Conservation (phyloP, 1,140 invertebrate species). For the Akabosia matsudoensis region DNA sequence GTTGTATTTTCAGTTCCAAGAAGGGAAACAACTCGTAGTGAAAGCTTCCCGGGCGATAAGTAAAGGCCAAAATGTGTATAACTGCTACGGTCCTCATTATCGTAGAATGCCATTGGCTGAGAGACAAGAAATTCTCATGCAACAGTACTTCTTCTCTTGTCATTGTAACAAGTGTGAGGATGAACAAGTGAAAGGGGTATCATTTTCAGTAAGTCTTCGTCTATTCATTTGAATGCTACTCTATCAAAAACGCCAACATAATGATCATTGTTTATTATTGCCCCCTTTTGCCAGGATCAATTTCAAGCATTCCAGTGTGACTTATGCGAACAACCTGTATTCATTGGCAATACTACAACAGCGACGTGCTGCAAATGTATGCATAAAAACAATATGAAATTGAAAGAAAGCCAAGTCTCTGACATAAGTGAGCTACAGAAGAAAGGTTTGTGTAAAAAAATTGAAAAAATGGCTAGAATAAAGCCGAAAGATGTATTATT, state of each 20-base stretch:
- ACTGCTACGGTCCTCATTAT: constrained; percentile 74
- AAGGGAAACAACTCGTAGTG: constrained; percentile 56
- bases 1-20: constrained; percentile 49
- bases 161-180: constrained; percentile 60
- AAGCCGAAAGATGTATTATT: too few relatives aligned
- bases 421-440: not conserved
- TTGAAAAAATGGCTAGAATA: too few relatives aligned
- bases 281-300: constrained; percentile 50
- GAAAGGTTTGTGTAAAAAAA: too few relatives aligned
- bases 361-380: too few relatives aligned
- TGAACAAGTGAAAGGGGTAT: constrained; percentile 52
- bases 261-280: constrained; percentile 26
- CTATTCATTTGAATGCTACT: too few relatives aligned
- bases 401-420: not conserved
- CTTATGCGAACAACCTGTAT: constrained; percentile 46
- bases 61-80: constrained; percentile 62
- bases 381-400: too few relatives aligned
- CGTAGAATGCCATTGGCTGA: constrained; percentile 58
- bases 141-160: constrained; percentile 71
- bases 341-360: constrained; percentile 17
- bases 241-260: too few relatives aligned
- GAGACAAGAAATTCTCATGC: constrained; percentile 59
- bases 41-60: constrained; percentile 58
- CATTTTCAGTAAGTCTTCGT: constrained; percentile 57
- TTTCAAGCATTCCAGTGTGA: constrained; percentile 51